Evolutionary conservation across 64 coral and sea anemone species (phyloP).

Genomic region (Orbicella faveolata): DNA sequence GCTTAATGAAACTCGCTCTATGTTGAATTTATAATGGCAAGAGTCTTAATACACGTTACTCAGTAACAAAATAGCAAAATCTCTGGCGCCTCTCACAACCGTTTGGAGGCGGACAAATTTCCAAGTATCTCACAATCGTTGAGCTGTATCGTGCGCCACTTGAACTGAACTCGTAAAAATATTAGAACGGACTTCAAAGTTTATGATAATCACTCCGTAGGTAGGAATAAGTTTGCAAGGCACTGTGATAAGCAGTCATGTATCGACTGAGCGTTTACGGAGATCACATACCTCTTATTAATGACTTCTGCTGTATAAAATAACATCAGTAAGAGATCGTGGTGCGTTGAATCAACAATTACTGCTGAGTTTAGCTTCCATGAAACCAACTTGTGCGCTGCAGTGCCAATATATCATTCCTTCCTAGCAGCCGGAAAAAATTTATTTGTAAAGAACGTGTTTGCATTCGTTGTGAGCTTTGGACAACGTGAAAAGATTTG

Average conservation of each 20-base stretch:
- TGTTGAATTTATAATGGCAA: no score
- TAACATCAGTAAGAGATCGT: neutral
- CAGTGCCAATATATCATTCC: neutral
- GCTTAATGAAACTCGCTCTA: no score
- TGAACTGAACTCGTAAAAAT: no score
- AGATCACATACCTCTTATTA: neutral
- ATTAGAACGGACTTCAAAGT: neutral
- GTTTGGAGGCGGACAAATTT: no score
- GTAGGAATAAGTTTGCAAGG: neutral
- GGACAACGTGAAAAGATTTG: neutral
- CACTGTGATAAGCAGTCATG: neutral
- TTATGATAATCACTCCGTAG: neutral
- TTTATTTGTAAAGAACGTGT: neutral
- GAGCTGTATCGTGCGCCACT: no score
- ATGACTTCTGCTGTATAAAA: neutral
- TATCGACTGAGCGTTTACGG: neutral
- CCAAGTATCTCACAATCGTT: no score
- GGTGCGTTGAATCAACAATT: neutral
- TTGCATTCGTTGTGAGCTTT: neutral
- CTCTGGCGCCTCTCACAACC: no score
- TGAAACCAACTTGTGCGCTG: neutral
- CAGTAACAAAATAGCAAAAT: no score
- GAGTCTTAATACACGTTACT: no score
- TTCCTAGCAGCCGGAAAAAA: neutral
- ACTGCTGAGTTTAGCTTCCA: neutral